Base-by-base conservation (phyloP, 1,140 invertebrate species). In the Cherax quadricarinatus region DNA sequence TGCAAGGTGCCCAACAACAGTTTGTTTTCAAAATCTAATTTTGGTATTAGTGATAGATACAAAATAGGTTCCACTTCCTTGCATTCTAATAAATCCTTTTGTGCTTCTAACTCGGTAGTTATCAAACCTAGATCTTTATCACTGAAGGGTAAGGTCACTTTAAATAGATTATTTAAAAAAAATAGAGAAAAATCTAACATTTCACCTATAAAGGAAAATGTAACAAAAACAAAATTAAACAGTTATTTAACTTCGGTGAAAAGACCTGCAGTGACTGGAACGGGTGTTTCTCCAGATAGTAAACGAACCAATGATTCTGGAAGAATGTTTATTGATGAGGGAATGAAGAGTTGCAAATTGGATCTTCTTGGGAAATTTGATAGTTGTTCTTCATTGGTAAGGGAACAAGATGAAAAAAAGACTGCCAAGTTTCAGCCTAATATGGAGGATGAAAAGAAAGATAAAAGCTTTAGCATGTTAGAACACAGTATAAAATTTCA, bases 391-490 rank as follows among this genome's bases (percentile, higher is more conserved):
- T 24, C 49, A 21, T 24, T 30, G 21, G 12, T 70, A 66, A 70
- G 83, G 66, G 60, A 66, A 41, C 10, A 70, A 66, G 75, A 57
- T 75, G 66, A 75, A 21, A 48, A 41, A 49, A 51, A 57, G 21
- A 53, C 66, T 12, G 53, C 41, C 49, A 49, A 75, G 7, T 66
- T 75, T 3, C 41, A 73, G 66, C 12, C 30, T 81, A 81, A 53
- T 81, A 4, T 9, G 0, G 9, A 10, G 16, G 57, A 66, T 73
- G 21, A 14, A 73, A 66, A 86, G 48, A 86, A 24, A 51, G 84
- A 86, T 49, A 66, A 41, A 49, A 86, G 84, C 70, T 53, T 86
- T 73, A 86, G 84, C 21, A 21, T 86, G 18, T 57, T 86, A 4
- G 4, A 73, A 57, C 60, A 30, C 57, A 57, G 21, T 57, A 21